Evolutionary conservation across 1,140 invertebrate genomes (phyloP).

Genomic region (Zaprionus ornatus): DNA sequence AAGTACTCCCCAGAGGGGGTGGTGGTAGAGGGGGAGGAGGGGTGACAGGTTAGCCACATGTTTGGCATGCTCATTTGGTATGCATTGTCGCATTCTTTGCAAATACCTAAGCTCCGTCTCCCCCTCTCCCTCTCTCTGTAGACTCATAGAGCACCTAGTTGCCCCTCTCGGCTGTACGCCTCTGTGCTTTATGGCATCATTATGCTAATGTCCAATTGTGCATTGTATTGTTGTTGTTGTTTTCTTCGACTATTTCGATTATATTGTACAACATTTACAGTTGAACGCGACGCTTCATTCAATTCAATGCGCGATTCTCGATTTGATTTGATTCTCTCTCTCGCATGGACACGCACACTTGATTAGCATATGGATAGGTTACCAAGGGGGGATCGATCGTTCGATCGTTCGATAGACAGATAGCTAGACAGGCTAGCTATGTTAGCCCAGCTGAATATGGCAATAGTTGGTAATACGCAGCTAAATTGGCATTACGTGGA

Average conservation of each 20-base stretch:
- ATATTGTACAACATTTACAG: conserved; percentile 81
- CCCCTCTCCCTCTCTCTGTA: not conserved
- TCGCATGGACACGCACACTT: conserved; percentile 64
- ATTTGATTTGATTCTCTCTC: conserved; percentile 29
- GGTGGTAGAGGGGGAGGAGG: not conserved
- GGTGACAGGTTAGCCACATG: conserved; percentile 27
- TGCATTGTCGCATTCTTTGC: conserved; percentile 62
- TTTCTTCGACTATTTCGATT: conserved; percentile 33
- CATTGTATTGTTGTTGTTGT: conserved; percentile 37
- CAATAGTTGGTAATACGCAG: conserved; percentile 9
- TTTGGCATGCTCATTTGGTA: conserved; percentile 55
- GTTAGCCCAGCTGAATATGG: not conserved
- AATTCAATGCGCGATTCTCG: conserved; percentile 26
- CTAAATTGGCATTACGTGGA: conserved; percentile 57
- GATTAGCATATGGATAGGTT: conserved; percentile 63
- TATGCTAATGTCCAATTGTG: conserved; percentile 78
- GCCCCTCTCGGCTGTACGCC: not conserved
- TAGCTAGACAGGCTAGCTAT: conserved; percentile 4
- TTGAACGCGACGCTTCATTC: conserved; percentile 59
- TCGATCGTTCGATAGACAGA: conserved; percentile 2
- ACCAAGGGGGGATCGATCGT: conserved; percentile 5
- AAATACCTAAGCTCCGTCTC: conserved; percentile 14
- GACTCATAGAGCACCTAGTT: not conserved
- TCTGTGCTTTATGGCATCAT: conserved; percentile 72
- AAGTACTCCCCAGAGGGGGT: not conserved